Evolutionary conservation across 1,140 invertebrate genomes (phyloP), one percentile per base, ranked within the genome.

Genomic region (Drosophila eugracilis): DNA sequence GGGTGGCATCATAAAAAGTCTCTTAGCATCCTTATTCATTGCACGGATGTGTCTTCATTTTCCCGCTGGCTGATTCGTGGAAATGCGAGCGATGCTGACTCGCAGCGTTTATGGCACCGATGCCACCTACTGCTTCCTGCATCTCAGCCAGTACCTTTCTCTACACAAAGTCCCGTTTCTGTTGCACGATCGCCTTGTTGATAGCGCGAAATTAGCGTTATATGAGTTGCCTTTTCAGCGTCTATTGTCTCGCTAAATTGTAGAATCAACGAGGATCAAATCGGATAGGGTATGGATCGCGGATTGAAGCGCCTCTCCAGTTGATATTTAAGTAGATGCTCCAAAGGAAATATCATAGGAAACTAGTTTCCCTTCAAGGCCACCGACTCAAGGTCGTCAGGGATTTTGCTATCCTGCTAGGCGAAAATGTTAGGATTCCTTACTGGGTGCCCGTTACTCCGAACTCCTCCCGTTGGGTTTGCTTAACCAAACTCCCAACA

Each of bases 1-100:
- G 75, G 81, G 83, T 70, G 81, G 83, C 83, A 77, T 85, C 81
- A 88, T 85, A 85, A 88, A 85, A 81, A 81, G 77, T 76, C 83
- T 69, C 83, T 85, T 88, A 85, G 83, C 73, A 85, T 81, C 73
- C 57, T 52, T 85, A 84, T 84, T 84, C 81, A 79, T 76, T 44
- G 28, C 69, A 49, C 39, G 45, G 50, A 55, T 37, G 63, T 36
- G 55, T 57, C 57, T 62, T 41, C 57, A 63, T 58, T 75, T 79
- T 45, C 47, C 53, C 39, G 53, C 37, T 70, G 44, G 37, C 60
- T 58, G 52, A 44, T 85, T 76, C 81, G 69, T 66, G 74, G 81
- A 78, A 88, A 59, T 58, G 60, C 60, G 45, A 54, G 37, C 41
- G 75, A 62, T 57, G 67, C 59, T 74, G 57, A 36, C 67, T 65